Evolutionary conservation across 2,797 vertebrate species (phyloP), one percentile per base, ranked within the genome.

Genomic region (Limnodromus scolopaceus): DNA sequence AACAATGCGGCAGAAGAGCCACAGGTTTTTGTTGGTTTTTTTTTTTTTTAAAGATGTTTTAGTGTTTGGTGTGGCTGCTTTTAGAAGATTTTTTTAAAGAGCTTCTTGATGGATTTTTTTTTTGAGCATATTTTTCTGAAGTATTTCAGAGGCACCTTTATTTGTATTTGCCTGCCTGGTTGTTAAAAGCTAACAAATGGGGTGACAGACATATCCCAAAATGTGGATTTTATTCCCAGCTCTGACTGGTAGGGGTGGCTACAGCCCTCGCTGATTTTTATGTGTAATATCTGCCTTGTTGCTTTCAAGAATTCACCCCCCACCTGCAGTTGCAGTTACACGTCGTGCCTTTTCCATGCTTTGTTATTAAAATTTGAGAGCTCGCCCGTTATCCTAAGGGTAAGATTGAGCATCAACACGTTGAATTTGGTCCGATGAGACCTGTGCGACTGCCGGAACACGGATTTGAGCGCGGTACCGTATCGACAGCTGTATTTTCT

Each of bases 1-100:
- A 89, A 84, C 84, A 95, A 80, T 71, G 81, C 6, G 8, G 76
- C 38, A 66, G 66, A 87, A 36, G 94, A 94, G 74, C 60, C 83
- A 34, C 49, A 24, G 32, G 41, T 22, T 71, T 11, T 43, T 16
- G 17, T 46, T 23, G 22, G 16, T 16, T 46, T 23, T 78, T 55
- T 61, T 51, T 23, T 79, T 64, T 76, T 70, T 4, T 72, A 51
- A 19, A 45, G 87, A 63, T 86, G 20, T 16, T 38, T 2, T 2
- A 32, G 22, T 74, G 63, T 53, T 65, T 24, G 27, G 14, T 72
- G 48, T 49, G 36, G 9, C 36, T 58, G 49, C 25, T 69, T 86
- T 36, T 17, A 39, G 48, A 32, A 57, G 63, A 10, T 48, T 46
- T 49, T n/a, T 48, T 48, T 24, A 4, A 83, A 48, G 54, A 51